phyloP scores from a whole-genome alignment of 2,888 invertebrate genomes.

The Flexamia atlantica region DNA sequence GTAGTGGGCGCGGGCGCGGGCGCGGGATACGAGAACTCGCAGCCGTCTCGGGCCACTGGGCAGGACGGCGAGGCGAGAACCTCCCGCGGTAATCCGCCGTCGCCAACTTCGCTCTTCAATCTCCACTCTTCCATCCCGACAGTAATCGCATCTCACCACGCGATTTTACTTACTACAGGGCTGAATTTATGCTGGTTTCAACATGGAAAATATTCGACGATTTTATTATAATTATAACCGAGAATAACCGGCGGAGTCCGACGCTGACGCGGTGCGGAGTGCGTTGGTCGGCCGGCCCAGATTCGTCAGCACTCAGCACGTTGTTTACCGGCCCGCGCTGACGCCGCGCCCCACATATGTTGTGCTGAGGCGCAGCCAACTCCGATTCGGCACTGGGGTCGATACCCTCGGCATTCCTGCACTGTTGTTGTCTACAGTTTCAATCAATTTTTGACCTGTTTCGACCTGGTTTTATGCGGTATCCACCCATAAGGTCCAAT shows the following conservation, averaged over 20 bases:
- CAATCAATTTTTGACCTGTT: too few species aligned
- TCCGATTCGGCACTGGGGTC: neutral
- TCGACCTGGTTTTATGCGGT: too few species aligned
- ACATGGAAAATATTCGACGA: too few species aligned
- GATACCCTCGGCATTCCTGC: neutral
- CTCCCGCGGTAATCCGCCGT: neutral
- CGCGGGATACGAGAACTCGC: neutral
- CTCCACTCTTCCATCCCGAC: neutral
- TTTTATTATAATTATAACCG: too few species aligned
- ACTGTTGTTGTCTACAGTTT: neutral
- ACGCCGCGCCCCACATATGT: neutral
- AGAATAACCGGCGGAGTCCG: too few species aligned
- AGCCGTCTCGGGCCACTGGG: constrained; percentile 2
- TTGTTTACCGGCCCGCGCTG: neutral
- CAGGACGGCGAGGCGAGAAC: neutral
- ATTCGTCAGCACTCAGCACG: neutral
- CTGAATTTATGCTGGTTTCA: too few species aligned
- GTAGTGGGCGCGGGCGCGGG: neutral
- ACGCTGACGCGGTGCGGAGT: neutral
- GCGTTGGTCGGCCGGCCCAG: neutral
- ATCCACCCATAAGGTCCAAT: too few species aligned
- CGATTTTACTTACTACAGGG: neutral
- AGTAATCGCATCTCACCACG: neutral
- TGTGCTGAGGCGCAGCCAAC: neutral
- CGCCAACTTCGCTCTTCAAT: neutral